Evolutionary conservation across 2,888 invertebrate genomes (phyloP).

Genomic region (Mimachlamys varia): DNA sequence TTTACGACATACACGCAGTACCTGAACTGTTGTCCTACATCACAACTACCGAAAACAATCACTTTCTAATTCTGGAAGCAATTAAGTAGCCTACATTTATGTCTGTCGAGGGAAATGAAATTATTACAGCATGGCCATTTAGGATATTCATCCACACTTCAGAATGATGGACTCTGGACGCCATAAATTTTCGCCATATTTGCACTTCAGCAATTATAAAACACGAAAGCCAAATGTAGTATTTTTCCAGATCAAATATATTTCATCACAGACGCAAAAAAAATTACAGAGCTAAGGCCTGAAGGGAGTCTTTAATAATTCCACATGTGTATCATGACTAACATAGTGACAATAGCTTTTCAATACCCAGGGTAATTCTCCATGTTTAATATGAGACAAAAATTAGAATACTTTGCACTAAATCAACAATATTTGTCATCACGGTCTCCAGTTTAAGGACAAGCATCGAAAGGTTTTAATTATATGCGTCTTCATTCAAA

Average conservation of each 20-base stretch:
- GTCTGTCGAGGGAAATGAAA: not conserved
- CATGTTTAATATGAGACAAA: no score
- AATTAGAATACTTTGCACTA: no score
- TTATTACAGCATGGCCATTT: slow-evolving; percentile 3
- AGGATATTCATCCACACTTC: not conserved
- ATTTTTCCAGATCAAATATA: not conserved
- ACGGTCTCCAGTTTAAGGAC: no score
- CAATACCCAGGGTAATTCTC: not conserved
- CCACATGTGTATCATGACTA: no score
- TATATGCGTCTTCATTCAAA: no score
- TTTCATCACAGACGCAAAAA: not conserved
- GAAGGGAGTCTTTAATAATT: not conserved
- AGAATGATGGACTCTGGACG: not conserved
- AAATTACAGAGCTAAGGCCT: not conserved
- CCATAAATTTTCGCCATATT: not conserved
- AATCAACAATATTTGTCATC: no score
- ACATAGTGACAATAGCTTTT: not conserved
- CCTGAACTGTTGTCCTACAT: not conserved
- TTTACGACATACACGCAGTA: not conserved
- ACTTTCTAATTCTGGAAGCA: slow-evolving; percentile 14
- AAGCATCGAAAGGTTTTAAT: no score
- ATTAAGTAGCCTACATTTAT: not conserved
- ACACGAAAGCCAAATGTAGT: not conserved
- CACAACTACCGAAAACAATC: not conserved
- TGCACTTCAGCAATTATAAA: not conserved